These are phyloP conservation scores for Hyposoter dolosus DNA, from an alignment of 2,888 invertebrate species.

Conservation along the genomic window DNA sequence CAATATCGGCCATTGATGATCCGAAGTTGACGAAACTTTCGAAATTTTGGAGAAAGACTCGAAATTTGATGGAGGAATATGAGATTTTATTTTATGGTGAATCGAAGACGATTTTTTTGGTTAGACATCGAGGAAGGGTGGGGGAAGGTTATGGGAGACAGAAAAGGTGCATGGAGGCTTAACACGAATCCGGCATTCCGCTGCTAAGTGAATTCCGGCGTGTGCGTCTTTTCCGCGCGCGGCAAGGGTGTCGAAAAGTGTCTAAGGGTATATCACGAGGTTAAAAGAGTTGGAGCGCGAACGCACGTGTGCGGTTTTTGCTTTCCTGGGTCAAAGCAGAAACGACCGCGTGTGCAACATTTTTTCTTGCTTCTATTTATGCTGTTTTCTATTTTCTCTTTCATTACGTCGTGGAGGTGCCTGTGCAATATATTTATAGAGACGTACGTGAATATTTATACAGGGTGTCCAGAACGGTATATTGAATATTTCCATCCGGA, in stretches of 20 bases:
- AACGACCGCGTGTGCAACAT: conserved; percentile 62
- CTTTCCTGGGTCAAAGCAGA: conserved; percentile 53
- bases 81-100: too few species aligned
- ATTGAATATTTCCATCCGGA: neutral
- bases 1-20: too few species aligned
- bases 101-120: neutral
- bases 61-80: too few species aligned
- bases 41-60: too few species aligned
- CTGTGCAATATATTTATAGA: conserved; percentile 6
- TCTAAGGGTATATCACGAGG: conserved; percentile 56
- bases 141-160: conserved; percentile 34
- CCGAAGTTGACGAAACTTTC: too few species aligned
- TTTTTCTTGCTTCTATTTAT: conserved; percentile 4
- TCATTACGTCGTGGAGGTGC: conserved; percentile 9
- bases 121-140: neutral
- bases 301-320: conserved; percentile 81
- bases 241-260: conserved; percentile 77
- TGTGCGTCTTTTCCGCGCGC: conserved; percentile 63
- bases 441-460: conserved; percentile 2
- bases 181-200: conserved; percentile 81
- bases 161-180: conserved; percentile 47
- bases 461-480: neutral
- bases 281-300: conserved; percentile 64
- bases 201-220: conserved; percentile 82
- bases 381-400: neutral